phyloP scores from a whole-genome alignment of 1,140 invertebrate species.

The Triops cancriformis region DNA sequence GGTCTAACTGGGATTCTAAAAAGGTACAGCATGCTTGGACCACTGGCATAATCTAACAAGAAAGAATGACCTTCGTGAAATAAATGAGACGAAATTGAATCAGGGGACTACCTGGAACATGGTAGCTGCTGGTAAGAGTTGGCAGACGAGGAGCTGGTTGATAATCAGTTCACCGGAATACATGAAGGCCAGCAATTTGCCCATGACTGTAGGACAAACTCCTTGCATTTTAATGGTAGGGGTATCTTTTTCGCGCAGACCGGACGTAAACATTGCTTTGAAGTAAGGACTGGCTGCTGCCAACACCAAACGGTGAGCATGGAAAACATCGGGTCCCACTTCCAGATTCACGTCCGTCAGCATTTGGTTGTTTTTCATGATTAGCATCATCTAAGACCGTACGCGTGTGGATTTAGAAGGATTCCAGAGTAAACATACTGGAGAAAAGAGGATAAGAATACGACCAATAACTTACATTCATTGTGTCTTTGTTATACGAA shows the following conservation, averaged over 20 bases:
- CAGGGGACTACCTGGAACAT: constrained; percentile 73
- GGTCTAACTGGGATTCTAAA: constrained; percentile 78
- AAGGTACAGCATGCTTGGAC: constrained; percentile 85
- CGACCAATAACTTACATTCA: constrained; percentile 49
- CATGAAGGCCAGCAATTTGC: constrained; percentile 75
- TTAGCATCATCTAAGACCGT: constrained; percentile 62
- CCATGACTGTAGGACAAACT: constrained; percentile 76
- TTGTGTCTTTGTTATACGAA: constrained; percentile 71
- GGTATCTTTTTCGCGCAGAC: constrained; percentile 78
- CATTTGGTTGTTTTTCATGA: constrained; percentile 79
- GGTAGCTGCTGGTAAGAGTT: constrained; percentile 77
- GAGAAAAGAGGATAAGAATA: neutral
- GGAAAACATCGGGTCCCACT: constrained; percentile 73
- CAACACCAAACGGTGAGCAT: constrained; percentile 82
- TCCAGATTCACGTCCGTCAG: constrained; percentile 79
- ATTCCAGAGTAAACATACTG: neutral
- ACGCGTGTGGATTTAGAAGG: neutral
- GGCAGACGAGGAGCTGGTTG: constrained; percentile 83
- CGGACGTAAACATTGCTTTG: constrained; percentile 88
- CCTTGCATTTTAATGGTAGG: constrained; percentile 72
- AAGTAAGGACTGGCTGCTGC: constrained; percentile 92
- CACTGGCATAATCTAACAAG: constrained; percentile 65
- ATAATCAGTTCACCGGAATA: constrained; percentile 80
- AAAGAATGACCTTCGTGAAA: constrained; percentile 17
- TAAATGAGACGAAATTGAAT: neutral